Conservation (phyloP, 2,797 vertebrate species). For the Liparis tanakae region DNA sequence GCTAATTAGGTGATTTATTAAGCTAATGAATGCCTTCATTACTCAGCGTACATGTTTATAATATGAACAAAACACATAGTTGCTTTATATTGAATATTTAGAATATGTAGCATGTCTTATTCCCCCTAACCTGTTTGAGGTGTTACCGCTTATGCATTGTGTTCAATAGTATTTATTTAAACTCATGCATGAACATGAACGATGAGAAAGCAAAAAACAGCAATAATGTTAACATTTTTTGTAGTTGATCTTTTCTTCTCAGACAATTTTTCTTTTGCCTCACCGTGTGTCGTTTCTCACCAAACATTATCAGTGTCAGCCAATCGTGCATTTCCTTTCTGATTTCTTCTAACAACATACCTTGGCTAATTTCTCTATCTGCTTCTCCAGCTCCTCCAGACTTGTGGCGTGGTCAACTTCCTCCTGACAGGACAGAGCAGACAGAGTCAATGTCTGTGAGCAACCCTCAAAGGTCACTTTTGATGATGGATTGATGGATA, state of each 20-base stretch:
- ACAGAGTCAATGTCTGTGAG: slow-evolving; percentile 12
- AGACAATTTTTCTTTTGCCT: slow-evolving; percentile 19
- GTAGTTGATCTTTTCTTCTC: slow-evolving; percentile 31
- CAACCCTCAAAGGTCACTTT: not conserved
- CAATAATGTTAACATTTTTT: slow-evolving; percentile 15
- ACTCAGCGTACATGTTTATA: slow-evolving; percentile 27
- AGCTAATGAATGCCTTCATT: slow-evolving; percentile 53
- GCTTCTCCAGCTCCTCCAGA: slow-evolving; percentile 97
- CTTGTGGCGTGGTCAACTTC: slow-evolving; percentile 95
- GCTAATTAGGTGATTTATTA: slow-evolving; percentile 58
- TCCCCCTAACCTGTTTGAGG: not conserved
- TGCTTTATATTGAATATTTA: slow-evolving; percentile 25
- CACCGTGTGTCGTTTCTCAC: slow-evolving; percentile 10
- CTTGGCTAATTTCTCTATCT: slow-evolving; percentile 97
- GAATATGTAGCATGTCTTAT: slow-evolving; percentile 2
- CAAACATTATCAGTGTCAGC: slow-evolving; percentile 31
- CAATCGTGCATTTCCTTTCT: slow-evolving; percentile 30
- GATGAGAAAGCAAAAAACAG: not conserved
- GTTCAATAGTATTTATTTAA: slow-evolving; percentile 6
- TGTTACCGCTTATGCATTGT: not conserved
- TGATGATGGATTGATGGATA: not conserved
- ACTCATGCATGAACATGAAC: not conserved
- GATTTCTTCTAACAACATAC: slow-evolving; percentile 75
- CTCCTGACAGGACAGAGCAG: slow-evolving; percentile 83
- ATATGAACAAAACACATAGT: slow-evolving; percentile 22